Percentiles rank a stretch among this genome's conserved stretches.
phyloP scores from a whole-genome alignment of 1,140 invertebrate genomes.

The Diprion similis region DNA sequence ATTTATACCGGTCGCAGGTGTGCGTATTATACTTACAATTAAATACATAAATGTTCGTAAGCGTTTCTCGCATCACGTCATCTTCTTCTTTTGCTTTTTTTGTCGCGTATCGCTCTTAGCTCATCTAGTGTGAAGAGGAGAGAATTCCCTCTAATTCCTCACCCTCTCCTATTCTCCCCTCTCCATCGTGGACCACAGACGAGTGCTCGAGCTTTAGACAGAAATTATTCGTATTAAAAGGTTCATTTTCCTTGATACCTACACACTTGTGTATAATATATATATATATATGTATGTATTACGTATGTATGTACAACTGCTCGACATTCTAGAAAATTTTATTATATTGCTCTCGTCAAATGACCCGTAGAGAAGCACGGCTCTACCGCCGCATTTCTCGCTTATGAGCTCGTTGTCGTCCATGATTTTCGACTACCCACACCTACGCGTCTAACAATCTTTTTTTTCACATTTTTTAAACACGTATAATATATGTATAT shows the following conservation, averaged over 20 bases:
- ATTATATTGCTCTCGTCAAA: slow-evolving; percentile 1
- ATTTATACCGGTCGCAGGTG: no score
- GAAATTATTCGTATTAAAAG: background rate
- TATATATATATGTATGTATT: background rate
- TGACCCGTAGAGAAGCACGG: background rate
- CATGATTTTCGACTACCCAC: no score
- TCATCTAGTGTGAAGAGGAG: no score
- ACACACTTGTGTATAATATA: no score
- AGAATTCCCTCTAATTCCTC: no score
- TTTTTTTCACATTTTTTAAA: no score
- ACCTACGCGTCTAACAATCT: no score
- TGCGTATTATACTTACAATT: no score
- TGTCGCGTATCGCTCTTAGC: no score
- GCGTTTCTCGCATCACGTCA: slow-evolving; percentile 20
- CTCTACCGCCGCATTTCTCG: no score
- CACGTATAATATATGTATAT: no score
- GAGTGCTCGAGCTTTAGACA: slow-evolving; percentile 17
- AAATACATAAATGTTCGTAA: background rate
- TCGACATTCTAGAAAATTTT: background rate
- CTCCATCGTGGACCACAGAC: slow-evolving; percentile 18
- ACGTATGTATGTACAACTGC: background rate
- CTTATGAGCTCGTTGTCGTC: no score
- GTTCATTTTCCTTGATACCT: background rate
- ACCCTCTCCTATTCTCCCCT: background rate
- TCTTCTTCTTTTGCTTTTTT: slow-evolving; percentile 12